Percentiles rank a stretch among this genome's conserved stretches.
phyloP scores from a whole-genome alignment of 2,797 vertebrate species.

The Oryzias sinensis region DNA sequence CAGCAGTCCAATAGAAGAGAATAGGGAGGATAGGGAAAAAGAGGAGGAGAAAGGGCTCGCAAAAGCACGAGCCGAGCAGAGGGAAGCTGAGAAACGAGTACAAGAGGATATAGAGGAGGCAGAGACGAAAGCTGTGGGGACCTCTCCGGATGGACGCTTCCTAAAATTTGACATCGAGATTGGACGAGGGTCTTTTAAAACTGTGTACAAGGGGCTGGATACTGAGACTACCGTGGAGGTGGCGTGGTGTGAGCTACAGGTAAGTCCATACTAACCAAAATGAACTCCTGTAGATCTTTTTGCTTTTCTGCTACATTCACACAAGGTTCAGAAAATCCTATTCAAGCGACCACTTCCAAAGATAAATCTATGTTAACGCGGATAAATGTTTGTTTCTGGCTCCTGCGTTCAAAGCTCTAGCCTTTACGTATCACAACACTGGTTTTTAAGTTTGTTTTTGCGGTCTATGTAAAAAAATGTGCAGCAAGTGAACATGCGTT shows the following conservation, averaged over 20 bases:
- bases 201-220: conserved; percentile 97
- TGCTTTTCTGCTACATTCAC: too few relatives aligned
- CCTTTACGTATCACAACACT: too few relatives aligned
- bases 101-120: conserved; percentile 92
- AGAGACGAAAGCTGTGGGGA: conserved; percentile 95
- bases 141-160: conserved; percentile 94
- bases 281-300: too few relatives aligned
- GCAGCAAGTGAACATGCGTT: too few relatives aligned
- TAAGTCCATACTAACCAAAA: conserved; percentile 61
- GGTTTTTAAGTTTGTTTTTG: too few relatives aligned
- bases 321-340: too few relatives aligned
- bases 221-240: conserved; percentile 98
- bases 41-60: conserved; percentile 71
- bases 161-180: conserved; percentile 99
- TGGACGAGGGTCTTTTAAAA: conserved; percentile 97
- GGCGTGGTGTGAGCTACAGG: conserved; percentile 98
- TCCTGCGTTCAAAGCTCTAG: too few relatives aligned
- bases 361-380: too few relatives aligned
- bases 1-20: conserved; percentile 50
- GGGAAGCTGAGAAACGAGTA: conserved; percentile 77
- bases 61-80: conserved; percentile 72
- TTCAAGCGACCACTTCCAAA: too few relatives aligned
- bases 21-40: conserved; percentile 34
- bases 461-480: too few relatives aligned
- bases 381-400: too few relatives aligned